Conservation (phyloP, 2,113 vertebrate genomes). For the Craseonycteris thonglongyai region DNA sequence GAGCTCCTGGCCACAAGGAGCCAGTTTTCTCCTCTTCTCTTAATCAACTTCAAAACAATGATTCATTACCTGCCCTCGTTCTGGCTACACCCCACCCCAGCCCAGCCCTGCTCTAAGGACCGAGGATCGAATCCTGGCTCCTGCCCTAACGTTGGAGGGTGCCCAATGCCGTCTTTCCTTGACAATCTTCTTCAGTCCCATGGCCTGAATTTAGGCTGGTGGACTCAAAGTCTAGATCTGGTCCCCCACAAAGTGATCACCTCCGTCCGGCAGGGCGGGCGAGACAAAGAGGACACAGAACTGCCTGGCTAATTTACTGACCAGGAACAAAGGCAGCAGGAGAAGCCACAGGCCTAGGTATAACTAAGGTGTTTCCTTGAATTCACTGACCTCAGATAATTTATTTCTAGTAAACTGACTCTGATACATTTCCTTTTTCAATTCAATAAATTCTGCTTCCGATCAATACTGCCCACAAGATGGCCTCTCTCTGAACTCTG, state of each 20-base stretch:
- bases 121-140: no score
- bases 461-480: not conserved
- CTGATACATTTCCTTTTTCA: not conserved
- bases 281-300: not conserved
- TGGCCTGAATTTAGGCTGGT: not conserved
- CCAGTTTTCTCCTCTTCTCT: not conserved
- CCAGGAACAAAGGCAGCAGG: not conserved
- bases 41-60: not conserved
- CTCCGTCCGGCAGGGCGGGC: not conserved
- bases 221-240: not conserved
- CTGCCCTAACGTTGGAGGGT: no score
- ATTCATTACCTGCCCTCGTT: no score
- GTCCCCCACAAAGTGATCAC: not conserved
- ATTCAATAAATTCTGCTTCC: not conserved
- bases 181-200: not conserved
- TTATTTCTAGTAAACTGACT: not conserved
- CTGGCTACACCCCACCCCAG: accelerated
- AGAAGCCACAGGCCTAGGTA: not conserved
- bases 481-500: not conserved
- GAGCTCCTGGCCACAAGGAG: not conserved
- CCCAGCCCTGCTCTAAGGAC: no score
- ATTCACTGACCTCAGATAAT: not conserved
- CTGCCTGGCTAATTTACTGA: not conserved
- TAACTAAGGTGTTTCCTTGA: not conserved
- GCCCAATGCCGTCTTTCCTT: not conserved